Conservation (phyloP, 2,113 vertebrate genomes). For the Ophiodon elongatus region DNA sequence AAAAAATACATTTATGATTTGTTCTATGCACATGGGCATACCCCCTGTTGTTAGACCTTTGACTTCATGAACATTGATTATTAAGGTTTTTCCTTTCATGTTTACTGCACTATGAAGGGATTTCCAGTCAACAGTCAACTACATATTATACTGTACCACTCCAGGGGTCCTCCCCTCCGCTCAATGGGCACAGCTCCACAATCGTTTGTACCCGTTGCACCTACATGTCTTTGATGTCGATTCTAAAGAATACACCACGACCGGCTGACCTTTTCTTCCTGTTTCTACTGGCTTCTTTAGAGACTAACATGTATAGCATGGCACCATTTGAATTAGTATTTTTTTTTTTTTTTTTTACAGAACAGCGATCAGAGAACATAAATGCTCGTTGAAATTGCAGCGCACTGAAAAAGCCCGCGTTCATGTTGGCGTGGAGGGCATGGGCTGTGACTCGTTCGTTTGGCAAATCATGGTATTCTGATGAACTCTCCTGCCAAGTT, state of each 20-base stretch:
- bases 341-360: conserved; percentile 10
- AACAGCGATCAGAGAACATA: conserved; percentile 8
- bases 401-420: neutral
- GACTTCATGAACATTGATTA: conserved; percentile 25
- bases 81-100: conserved; percentile 25
- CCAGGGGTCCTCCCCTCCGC: conserved; percentile 1
- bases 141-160: neutral
- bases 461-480: conserved; percentile 40
- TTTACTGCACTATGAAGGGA: conserved; percentile 7
- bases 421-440: neutral
- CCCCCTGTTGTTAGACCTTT: conserved; percentile 15
- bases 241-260: conserved; percentile 30
- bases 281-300: conserved; percentile 22
- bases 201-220: conserved; percentile 11
- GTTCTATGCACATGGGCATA: neutral
- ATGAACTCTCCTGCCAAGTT: conserved; percentile 32
- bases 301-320: neutral
- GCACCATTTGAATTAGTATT: conserved; percentile 11
- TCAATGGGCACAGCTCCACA: neutral
- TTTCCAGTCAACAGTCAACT: conserved; percentile 5
- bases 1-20: neutral
- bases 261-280: conserved; percentile 43
- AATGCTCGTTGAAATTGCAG: neutral
- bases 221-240: conserved; percentile 43
- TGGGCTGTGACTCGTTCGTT: conserved; percentile 16